Percentiles rank a stretch among this genome's conserved stretches.
Conservation (phyloP, 37 sponge, comb jelly and placozoan species). For the Mnemiopsis leidyi region DNA sequence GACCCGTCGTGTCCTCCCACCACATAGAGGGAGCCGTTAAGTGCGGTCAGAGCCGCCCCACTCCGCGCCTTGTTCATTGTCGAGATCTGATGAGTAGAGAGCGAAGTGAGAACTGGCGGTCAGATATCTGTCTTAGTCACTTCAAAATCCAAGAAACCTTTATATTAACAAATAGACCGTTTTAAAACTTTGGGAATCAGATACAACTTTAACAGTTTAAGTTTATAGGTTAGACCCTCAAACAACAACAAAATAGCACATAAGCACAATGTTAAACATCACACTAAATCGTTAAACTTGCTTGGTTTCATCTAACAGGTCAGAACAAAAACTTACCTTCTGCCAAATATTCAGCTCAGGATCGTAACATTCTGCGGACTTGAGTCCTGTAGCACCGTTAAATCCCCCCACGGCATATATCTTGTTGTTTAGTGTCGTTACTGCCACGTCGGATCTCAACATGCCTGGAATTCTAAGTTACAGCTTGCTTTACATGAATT, state of each 20-base stretch:
- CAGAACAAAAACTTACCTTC: conserved; percentile 28
- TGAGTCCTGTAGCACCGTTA: conserved; percentile 74
- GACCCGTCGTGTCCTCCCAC: conserved; percentile 63
- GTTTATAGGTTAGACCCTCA: too few relatives aligned
- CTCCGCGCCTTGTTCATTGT: conserved; percentile 59
- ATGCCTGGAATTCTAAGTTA: too few relatives aligned
- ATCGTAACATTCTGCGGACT: conserved; percentile 76
- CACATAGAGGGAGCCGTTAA: conserved; percentile 34
- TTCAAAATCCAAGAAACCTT: too few relatives aligned
- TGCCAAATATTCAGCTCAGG: conserved; percentile 74
- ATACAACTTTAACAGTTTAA: too few relatives aligned
- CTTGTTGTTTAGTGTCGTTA: conserved; percentile 71
- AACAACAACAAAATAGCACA: too few relatives aligned
- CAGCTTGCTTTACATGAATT: too few relatives aligned
- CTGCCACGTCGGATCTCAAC: conserved; percentile 71
- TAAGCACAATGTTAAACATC: neutral
- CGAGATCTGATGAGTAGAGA: conserved; percentile 26
- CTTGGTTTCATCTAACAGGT: too few relatives aligned
- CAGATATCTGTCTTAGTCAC: too few relatives aligned
- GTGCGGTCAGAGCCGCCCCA: conserved; percentile 55
- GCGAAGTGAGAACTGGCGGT: too few relatives aligned
- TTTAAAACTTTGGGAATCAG: too few relatives aligned
- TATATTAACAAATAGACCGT: too few relatives aligned
- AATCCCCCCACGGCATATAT: conserved; percentile 83
- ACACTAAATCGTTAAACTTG: neutral